These are phyloP conservation scores for Ethmia dodecea DNA, from an alignment of 2,888 invertebrate genomes.

Conservation along the genomic window DNA sequence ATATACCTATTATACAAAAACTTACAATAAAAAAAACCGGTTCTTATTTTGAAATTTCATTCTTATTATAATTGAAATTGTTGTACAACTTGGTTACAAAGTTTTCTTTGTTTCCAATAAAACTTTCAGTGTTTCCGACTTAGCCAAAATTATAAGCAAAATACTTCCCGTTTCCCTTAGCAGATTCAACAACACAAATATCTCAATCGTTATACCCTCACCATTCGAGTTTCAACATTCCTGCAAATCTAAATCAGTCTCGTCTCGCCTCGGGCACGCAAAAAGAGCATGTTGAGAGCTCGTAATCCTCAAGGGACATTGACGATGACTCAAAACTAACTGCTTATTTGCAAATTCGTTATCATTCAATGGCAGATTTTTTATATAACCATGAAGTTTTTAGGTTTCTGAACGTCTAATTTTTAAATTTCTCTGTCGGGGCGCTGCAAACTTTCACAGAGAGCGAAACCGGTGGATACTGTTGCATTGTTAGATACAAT, in stretches of 20 bases:
- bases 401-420: not conserved
- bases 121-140: conserved; percentile 5
- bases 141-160: conserved; percentile 3
- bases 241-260: conserved; percentile 12
- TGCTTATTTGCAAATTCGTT: not conserved
- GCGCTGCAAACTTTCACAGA: conserved; percentile 10
- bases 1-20: too few relatives aligned
- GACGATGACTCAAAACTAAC: not conserved
- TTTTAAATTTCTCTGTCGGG: not conserved
- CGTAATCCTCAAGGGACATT: not conserved
- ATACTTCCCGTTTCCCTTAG: conserved; percentile 6
- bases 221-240: conserved; percentile 8
- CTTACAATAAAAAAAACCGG: too few relatives aligned
- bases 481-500: conserved; percentile 11
- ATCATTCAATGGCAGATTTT: not conserved
- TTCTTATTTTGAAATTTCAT: too few relatives aligned
- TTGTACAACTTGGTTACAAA: conserved; percentile 6
- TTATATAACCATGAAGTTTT: too few relatives aligned
- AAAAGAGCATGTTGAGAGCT: conserved; percentile 10
- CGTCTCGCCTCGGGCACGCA: conserved; percentile 11
- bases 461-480: not conserved
- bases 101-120: conserved; percentile 9
- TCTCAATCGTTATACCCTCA: conserved; percentile 2
- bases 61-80: conserved; percentile 9
- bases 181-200: conserved; percentile 5